Evolutionary conservation across 1,140 invertebrate species (phyloP).

Genomic region (Andrena cerasifolii): DNA sequence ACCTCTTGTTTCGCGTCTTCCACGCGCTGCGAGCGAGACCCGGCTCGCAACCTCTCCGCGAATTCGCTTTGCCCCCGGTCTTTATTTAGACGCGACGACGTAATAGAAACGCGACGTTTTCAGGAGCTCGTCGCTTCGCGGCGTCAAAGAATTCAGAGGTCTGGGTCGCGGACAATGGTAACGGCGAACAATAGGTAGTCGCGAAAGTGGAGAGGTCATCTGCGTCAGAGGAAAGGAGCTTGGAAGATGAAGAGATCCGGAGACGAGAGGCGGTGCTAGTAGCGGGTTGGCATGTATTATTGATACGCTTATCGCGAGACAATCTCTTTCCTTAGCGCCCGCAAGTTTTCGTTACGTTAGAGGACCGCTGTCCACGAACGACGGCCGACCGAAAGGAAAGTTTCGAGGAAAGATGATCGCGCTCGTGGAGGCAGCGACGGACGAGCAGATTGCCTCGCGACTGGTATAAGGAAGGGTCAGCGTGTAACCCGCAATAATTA

Average conservation of each 20-base stretch:
- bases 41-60: no score
- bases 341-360: no score
- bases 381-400: no score
- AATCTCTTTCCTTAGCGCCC: constrained; percentile 48
- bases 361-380: no score
- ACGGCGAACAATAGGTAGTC: constrained; percentile 31
- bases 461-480: constrained; percentile 38
- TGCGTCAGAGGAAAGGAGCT: constrained; percentile 69
- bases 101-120: not conserved
- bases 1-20: no score
- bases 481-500: constrained; percentile 63
- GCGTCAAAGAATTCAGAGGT: constrained; percentile 28
- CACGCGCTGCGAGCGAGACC: no score
- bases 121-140: not conserved
- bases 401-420: no score
- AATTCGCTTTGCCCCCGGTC: no score
- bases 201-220: constrained; percentile 65
- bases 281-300: constrained; percentile 73
- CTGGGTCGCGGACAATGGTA: constrained; percentile 13
- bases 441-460: not conserved
- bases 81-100: no score
- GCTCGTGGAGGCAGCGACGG: not conserved
- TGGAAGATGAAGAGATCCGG: constrained; percentile 47
- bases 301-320: constrained; percentile 70
- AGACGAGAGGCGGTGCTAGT: constrained; percentile 27